Conservation (phyloP, 2,113 vertebrate species). For the Paedocypris sp. region DNA sequence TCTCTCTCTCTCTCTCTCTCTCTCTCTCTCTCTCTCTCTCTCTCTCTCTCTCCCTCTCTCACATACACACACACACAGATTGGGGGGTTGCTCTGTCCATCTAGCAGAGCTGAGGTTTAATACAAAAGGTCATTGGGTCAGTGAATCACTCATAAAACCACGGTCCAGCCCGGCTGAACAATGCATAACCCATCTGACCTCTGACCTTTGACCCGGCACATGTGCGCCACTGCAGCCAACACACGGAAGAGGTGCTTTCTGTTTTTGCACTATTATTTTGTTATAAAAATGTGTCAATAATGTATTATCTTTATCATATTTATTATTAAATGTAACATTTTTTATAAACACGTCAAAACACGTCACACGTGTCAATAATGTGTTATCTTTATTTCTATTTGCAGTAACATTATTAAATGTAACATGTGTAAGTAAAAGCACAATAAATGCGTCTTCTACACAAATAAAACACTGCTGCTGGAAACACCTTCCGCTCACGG, state of each 20-base stretch:
- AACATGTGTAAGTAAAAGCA: too few species aligned
- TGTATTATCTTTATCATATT: too few species aligned
- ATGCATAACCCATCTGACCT: conserved; percentile 8
- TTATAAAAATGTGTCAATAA: neutral
- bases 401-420: too few species aligned
- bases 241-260: neutral
- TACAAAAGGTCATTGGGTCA: neutral
- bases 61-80: neutral
- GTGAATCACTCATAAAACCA: conserved; percentile 11
- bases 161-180: conserved; percentile 8
- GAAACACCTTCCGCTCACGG: too few species aligned
- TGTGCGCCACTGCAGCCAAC: conserved; percentile 1
- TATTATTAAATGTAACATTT: too few species aligned
- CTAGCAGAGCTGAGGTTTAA: conserved; percentile 8
- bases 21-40: conserved; percentile 11
- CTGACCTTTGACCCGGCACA: conserved; percentile 10
- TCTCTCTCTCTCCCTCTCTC: conserved; percentile 18
- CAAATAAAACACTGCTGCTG: too few species aligned
- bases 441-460: too few species aligned
- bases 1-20: too few species aligned
- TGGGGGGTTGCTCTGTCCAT: conserved; percentile 10
- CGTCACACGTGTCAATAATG: too few species aligned
- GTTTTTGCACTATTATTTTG: too few species aligned
- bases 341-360: too few species aligned
- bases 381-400: too few species aligned